phyloP scores from a whole-genome alignment of 2,113 vertebrate species.

The Cebidichthys violaceus region DNA sequence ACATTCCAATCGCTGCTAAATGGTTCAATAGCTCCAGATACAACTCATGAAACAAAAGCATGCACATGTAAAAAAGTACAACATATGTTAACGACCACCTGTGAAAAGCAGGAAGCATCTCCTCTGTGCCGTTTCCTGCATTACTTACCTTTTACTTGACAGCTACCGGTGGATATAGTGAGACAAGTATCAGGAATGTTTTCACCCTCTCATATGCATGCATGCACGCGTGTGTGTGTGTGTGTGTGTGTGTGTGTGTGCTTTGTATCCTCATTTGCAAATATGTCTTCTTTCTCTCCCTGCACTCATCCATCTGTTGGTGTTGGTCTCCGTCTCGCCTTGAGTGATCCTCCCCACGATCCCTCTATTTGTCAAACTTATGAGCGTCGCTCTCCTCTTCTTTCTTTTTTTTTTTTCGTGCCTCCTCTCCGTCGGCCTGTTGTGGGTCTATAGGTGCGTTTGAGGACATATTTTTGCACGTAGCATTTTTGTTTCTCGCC shows the following conservation, averaged over 20 bases:
- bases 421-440: not conserved
- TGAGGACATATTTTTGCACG: not conserved
- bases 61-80: not conserved
- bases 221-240: too few relatives aligned
- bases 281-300: constrained; percentile 24
- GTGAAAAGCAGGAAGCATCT: not conserved
- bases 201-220: not conserved
- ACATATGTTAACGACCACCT: not conserved
- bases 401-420: not conserved
- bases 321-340: constrained; percentile 39
- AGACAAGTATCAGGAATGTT: not conserved
- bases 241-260: too few relatives aligned
- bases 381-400: constrained; percentile 28
- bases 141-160: not conserved
- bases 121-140: not conserved
- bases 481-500: not conserved
- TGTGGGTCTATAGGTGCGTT: not conserved
- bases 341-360: constrained; percentile 28
- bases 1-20: too few relatives aligned
- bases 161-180: not conserved
- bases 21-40: too few relatives aligned
- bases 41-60: not conserved
- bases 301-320: constrained; percentile 57
- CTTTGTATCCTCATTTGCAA: constrained; percentile 7
- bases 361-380: constrained; percentile 54